phyloP scores from a whole-genome alignment of 2,888 invertebrate genomes.

The Heliconius charithonia region DNA sequence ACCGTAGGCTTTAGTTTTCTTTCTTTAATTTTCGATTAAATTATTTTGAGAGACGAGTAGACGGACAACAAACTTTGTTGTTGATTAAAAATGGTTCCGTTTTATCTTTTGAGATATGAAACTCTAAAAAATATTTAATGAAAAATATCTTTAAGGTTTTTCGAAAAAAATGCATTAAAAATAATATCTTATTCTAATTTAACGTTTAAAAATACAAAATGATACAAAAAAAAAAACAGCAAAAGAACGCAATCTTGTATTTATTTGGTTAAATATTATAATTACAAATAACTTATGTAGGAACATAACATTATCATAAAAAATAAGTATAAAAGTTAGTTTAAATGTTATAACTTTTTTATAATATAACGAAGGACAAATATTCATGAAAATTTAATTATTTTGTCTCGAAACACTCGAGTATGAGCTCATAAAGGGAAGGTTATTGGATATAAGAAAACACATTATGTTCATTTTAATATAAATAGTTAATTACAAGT shows the following conservation, averaged over 20 bases:
- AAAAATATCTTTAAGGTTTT: too few relatives aligned
- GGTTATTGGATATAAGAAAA: background rate
- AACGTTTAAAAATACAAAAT: background rate
- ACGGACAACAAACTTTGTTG: too few relatives aligned
- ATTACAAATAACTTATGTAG: background rate
- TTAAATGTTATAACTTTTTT: background rate
- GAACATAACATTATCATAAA: conserved; percentile 7
- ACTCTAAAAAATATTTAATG: too few relatives aligned
- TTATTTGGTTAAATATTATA: background rate
- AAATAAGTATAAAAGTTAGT: background rate
- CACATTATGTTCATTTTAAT: background rate
- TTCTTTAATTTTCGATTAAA: too few relatives aligned
- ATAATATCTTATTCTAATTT: background rate
- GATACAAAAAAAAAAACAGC: background rate
- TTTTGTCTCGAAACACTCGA: background rate
- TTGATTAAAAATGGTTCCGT: too few relatives aligned
- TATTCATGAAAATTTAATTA: background rate
- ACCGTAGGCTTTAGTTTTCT: too few relatives aligned
- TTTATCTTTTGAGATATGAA: too few relatives aligned
- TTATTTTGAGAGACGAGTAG: too few relatives aligned
- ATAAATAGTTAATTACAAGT: too few relatives aligned
- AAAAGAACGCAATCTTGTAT: background rate
- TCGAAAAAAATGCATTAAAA: too few relatives aligned
- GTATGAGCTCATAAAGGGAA: background rate
- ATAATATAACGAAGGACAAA: background rate